Base-by-base conservation (phyloP, 2,888 invertebrate species). In the Drosophila sordidula region DNA sequence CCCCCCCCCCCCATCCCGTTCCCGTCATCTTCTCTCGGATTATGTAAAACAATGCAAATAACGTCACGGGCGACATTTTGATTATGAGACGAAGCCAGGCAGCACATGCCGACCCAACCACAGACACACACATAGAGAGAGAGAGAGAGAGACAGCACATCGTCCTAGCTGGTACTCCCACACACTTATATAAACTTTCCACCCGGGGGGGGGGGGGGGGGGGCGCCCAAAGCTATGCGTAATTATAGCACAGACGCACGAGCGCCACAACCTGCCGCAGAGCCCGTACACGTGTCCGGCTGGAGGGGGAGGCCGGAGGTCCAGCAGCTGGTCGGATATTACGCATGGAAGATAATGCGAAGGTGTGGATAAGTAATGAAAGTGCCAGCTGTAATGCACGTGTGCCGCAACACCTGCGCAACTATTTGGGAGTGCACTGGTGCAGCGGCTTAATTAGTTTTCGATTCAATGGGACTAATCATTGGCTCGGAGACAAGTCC, bases 11-110 rank as follows among this genome's bases (percentile, higher is more conserved):
- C 18, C n/a, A n/a, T 18, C 18, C 18, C 18, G 26, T 47, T 34
- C 39, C 11, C 16, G 14, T 61, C 45, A 44, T 32, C 64, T 65
- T 57, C 44, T 61, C 69, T 61, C 69, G 26, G 49, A 67, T 85
- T 76, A 75, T 78, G 75, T 70, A 84, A 87, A 75, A 62, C 54
- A 77, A 80, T 67, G 81, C 68, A 81, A 84, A 73, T 68, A 84
- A 71, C 87, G 79, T 83, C 85, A 85, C 65, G 22, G 56, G 57
- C 62, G 61, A 62, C 65, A 69, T 62, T 71, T 47, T 68, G 66
- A 67, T 73, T 81, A 85, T 87, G 73, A 73, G 61, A 50, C 58
- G 49, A 49, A 36, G 25, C 39, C 45, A 61, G 18, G 36, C 25
- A 32, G 51, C 52, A 45, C 25, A 18, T 16, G 16, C 26, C 29